Evolutionary conservation across 2,888 invertebrate species (phyloP), one percentile per base, ranked within the genome.

Genomic region (Phalangium opilio): DNA sequence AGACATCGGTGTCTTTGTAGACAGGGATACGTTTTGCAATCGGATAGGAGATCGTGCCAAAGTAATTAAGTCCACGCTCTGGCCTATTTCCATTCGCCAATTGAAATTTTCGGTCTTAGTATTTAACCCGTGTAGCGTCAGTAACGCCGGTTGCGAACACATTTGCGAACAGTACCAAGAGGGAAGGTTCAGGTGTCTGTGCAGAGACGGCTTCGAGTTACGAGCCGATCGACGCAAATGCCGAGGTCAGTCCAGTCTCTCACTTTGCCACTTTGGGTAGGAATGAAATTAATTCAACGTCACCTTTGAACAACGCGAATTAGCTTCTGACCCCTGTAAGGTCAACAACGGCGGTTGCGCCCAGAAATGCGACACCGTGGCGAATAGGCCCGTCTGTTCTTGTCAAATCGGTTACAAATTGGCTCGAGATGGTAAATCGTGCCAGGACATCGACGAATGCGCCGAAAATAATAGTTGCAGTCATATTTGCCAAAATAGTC

Each of bases 331-430:
- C 42, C 47, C 55, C 4, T 72, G 71, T 57, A 58, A 62, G 19
- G 54, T 61, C 14, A 62, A 65, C 47, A 71, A 71, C 57, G 71
- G 71, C 3, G 70, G 70, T 4, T 72, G 72, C 55, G 64, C 64
- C 38, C 70, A 71, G 53, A 62, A 63, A 38, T 72, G 72, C 57
- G 58, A 61, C 45, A 66, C 65, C 51, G 61, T 59, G 32, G 56
- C 57, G 12, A 64, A 62, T 2, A 61, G 50, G 34, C 50, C 51
- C 21, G 43, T 47, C 17, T 59, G 59, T 41, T 50, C 50, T 43
- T 64, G 64, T 51, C 56, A 58, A 50, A 52, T 58, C 7, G 63
- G 64, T 36, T 62, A 59, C 52, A 51, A 58, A 40, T 53, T 63
- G 39, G 51, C 51, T 4, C 45, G 48, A 4, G 63, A 65, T 50